A percentile compares a stretch with the other conserved stretches of the same genome.
Conservation (phyloP, 1,140 invertebrate species). For the Drosophila serrata region DNA sequence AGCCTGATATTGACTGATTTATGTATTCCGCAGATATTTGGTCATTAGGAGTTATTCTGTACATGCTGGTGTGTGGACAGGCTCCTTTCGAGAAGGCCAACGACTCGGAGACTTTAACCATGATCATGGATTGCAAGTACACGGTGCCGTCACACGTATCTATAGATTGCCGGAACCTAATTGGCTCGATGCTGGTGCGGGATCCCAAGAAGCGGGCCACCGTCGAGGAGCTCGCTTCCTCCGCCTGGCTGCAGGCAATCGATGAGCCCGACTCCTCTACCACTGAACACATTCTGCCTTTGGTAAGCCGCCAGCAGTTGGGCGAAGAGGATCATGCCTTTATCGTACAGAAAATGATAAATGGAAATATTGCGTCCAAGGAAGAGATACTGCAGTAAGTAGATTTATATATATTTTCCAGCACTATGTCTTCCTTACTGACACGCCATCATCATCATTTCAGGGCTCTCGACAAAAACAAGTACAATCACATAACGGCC, state of each 20-base stretch:
- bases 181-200: constrained; percentile 95
- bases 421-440: background rate
- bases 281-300: constrained; percentile 89
- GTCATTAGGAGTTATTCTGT: constrained; percentile 99
- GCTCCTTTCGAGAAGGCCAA: constrained; percentile 99
- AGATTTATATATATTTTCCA: background rate
- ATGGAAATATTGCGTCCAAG: constrained; percentile 96
- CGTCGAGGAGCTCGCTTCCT: constrained; percentile 94
- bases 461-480: constrained; percentile 96
- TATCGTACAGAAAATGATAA: constrained; percentile 98
- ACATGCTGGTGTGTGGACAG: constrained; percentile 98
- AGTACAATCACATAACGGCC: constrained; percentile 99
- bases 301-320: constrained; percentile 93
- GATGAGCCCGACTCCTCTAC: constrained; percentile 68
- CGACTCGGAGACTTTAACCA: constrained; percentile 99
- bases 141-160: constrained; percentile 96
- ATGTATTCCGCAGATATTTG: constrained; percentile 92
- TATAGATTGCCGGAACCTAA: constrained; percentile 93
- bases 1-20: constrained; percentile 20
- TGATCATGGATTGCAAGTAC: constrained; percentile 99
- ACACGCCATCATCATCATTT: constrained; percentile 60
- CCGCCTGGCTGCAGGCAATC: constrained; percentile 92
- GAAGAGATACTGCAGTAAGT: constrained; percentile 96
- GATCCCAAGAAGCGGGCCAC: constrained; percentile 96
- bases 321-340: constrained; percentile 96